phyloP scores from a whole-genome alignment of 2,113 vertebrate species.

The Copsychus sechellarum region DNA sequence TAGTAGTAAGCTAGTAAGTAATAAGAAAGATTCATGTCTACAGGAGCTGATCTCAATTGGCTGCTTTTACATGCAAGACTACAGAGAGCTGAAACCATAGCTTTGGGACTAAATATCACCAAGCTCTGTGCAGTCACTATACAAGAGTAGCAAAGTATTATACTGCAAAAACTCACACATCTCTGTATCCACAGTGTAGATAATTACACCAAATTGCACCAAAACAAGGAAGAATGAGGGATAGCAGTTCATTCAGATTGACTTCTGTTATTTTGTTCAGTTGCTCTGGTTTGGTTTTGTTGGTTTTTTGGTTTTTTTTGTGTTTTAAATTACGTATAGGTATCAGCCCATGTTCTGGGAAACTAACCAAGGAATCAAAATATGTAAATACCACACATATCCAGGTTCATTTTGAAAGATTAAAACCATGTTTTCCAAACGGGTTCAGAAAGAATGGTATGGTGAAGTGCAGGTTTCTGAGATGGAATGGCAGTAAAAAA shows the following conservation, averaged over 20 bases:
- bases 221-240: not conserved
- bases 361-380: not conserved
- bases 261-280: not conserved
- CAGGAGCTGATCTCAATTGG: not conserved
- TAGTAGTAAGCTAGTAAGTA: not conserved
- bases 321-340: not conserved
- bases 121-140: not conserved
- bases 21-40: not conserved
- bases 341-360: not conserved
- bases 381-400: not conserved
- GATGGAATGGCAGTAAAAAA: slow-evolving; percentile 47
- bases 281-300: not conserved
- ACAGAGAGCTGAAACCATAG: not conserved
- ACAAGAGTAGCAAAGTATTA: not conserved
- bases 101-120: not conserved
- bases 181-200: not conserved
- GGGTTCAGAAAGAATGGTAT: slow-evolving; percentile 28
- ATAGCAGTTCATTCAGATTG: not conserved
- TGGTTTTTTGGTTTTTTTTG: not conserved
- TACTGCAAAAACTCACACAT: not conserved
- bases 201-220: not conserved
- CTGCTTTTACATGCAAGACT: not conserved
- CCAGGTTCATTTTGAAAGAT: not conserved
- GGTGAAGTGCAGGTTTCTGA: slow-evolving; percentile 20
- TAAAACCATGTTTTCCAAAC: slow-evolving; percentile 49